phyloP scores from a whole-genome alignment of 2,888 invertebrate genomes.

The Abrostola tripartita region DNA sequence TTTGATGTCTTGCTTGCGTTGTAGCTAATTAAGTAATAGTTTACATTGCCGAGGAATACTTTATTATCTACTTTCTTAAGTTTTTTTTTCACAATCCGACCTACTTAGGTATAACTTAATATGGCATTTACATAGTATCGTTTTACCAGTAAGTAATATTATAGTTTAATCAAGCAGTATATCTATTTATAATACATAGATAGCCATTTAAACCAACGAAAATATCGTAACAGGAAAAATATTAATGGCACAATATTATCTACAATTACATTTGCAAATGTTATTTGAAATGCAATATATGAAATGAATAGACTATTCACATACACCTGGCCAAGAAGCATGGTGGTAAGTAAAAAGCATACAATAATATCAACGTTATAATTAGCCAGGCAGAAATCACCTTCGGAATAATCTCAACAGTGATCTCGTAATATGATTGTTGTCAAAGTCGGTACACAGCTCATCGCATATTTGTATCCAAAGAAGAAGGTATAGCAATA shows the following conservation, averaged over 20 bases:
- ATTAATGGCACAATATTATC: neutral
- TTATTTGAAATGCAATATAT: constrained; percentile 18
- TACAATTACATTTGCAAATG: neutral
- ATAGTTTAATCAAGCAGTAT: too few species aligned
- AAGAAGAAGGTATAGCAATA: constrained; percentile 5
- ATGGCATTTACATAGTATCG: too few species aligned
- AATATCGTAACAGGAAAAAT: constrained; percentile 28
- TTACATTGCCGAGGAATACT: too few species aligned
- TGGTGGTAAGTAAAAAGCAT: constrained; percentile 58
- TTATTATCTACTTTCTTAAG: too few species aligned
- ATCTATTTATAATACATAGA: neutral
- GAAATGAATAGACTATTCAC: constrained; percentile 61
- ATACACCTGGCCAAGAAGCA: constrained; percentile 62
- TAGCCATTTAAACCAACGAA: too few species aligned
- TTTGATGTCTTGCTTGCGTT: neutral
- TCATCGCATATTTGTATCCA: constrained; percentile 13
- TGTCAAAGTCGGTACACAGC: constrained; percentile 44
- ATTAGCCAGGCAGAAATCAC: constrained; percentile 72
- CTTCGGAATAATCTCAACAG: constrained; percentile 62
- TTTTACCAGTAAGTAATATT: too few species aligned
- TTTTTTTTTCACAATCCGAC: too few species aligned
- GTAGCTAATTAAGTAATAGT: too few species aligned
- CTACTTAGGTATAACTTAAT: too few species aligned
- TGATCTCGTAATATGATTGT: constrained; percentile 56
- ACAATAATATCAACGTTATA: constrained; percentile 79